Conservation (phyloP, 35 echinoderm and acorn worm genomes). For the Strongylocentrotus purpuratus region DNA sequence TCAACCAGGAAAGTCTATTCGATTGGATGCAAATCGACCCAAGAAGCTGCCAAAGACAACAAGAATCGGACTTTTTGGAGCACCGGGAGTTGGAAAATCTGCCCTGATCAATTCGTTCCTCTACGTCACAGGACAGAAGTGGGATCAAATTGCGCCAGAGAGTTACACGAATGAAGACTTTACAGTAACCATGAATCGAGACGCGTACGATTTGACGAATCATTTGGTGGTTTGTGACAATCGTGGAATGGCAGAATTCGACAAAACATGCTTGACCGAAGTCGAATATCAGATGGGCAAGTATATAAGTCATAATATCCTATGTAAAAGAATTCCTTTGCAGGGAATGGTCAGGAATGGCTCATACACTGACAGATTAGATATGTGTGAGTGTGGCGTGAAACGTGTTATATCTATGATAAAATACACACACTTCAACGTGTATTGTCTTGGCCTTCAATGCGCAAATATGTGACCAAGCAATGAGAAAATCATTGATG, state of each 20-base stretch:
- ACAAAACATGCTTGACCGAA: neutral
- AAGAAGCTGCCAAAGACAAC: neutral
- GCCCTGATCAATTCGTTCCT: neutral
- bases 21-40: neutral
- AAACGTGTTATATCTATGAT: too few species aligned
- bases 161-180: neutral
- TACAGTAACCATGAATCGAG: neutral
- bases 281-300: neutral
- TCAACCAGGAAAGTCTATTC: neutral
- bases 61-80: neutral
- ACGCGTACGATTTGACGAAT: neutral
- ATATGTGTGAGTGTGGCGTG: too few species aligned
- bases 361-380: too few species aligned
- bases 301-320: neutral
- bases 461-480: too few species aligned
- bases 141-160: too few species aligned
- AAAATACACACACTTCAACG: too few species aligned
- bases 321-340: too few species aligned
- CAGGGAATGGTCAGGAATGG: too few species aligned
- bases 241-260: neutral
- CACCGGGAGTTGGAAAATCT: conserved; percentile 15
- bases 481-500: too few species aligned
- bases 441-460: too few species aligned
- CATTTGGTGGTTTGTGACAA: neutral
- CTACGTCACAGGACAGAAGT: conserved; percentile 10